Conservation (phyloP, 1,140 invertebrate species). For the Papilio polytes region DNA sequence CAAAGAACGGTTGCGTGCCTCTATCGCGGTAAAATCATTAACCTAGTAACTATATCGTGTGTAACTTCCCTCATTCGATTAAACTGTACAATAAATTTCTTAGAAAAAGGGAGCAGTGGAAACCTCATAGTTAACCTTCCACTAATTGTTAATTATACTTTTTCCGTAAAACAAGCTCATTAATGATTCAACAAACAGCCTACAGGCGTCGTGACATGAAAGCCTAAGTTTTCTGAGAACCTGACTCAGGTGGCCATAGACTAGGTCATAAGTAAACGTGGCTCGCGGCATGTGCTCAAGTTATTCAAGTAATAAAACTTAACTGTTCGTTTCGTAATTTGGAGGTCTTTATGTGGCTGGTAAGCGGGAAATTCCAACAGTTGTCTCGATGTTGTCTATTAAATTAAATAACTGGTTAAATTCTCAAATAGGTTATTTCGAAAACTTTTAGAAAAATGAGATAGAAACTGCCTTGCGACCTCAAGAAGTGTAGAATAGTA, state of each 20-base stretch:
- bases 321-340: slow-evolving; percentile 17
- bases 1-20: not conserved
- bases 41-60: not conserved
- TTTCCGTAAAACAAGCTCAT: not conserved
- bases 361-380: not conserved
- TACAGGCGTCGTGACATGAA: not conserved
- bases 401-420: not conserved
- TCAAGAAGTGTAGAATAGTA: not conserved
- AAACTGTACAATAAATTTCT: not conserved
- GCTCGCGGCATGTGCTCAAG: not conserved
- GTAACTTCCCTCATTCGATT: not conserved
- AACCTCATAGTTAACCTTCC: not conserved
- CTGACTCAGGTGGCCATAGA: not conserved
- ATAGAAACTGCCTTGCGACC: too few species aligned
- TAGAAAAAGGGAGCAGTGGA: slow-evolving; percentile 9
- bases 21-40: not conserved
- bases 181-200: slow-evolving; percentile 16
- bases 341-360: not conserved
- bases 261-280: slow-evolving; percentile 8
- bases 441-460: too few species aligned
- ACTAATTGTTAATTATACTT: slow-evolving; percentile 12
- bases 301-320: slow-evolving; percentile 6
- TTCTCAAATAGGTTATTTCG: not conserved
- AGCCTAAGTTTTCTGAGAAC: slow-evolving; percentile 27
- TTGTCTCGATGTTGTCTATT: not conserved